phyloP scores from a whole-genome alignment of 2,113 vertebrate species.

The Oreochromis niloticus region DNA sequence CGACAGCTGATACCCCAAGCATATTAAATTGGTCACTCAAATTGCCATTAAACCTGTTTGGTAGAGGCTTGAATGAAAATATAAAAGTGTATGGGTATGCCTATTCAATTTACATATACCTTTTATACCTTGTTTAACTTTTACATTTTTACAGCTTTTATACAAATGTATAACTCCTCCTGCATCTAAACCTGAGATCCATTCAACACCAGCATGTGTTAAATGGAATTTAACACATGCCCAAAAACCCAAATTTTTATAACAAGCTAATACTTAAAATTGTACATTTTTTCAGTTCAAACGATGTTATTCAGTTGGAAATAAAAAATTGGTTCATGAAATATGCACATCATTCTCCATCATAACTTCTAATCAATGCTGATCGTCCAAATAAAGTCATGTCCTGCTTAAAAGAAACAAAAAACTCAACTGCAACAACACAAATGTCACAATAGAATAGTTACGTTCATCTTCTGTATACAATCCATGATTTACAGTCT shows the following conservation, averaged over 20 bases:
- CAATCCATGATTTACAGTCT: background rate
- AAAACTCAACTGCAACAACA: background rate
- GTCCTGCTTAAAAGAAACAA: background rate
- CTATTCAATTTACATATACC: background rate
- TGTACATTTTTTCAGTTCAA: background rate
- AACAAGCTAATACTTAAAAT: background rate
- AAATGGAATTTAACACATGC: background rate
- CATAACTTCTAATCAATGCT: background rate
- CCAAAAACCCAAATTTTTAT: background rate
- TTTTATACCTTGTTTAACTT: background rate
- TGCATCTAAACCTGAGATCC: background rate
- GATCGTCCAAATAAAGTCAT: background rate
- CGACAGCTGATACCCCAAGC: background rate
- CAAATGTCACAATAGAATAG: background rate
- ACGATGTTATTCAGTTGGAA: background rate
- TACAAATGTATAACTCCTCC: background rate
- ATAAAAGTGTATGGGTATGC: background rate
- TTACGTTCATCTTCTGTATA: background rate
- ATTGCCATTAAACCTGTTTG: background rate
- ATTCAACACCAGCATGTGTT: background rate
- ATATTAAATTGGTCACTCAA: background rate
- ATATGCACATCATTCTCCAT: too few species aligned
- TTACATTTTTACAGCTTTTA: accelerated
- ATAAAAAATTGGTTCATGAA: too few species aligned
- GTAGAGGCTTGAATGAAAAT: background rate